Evolutionary conservation across 2,888 invertebrate species (phyloP).

Genomic region (Argynnis bischoffii): DNA sequence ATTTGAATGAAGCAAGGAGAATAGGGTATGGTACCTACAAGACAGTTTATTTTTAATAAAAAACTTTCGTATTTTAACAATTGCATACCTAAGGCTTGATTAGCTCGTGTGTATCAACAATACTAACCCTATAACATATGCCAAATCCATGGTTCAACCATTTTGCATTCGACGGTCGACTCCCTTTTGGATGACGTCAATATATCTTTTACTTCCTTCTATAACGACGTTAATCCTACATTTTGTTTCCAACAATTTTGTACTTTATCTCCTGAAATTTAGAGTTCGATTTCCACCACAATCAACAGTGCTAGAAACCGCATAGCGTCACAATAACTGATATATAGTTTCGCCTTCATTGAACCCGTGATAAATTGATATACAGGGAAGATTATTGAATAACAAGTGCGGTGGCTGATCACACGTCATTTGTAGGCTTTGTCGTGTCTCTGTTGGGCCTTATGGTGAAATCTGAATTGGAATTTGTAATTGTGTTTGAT

Average conservation of each 20-base stretch:
- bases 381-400: constrained; percentile 77
- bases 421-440: constrained; percentile 56
- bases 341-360: constrained; percentile 81
- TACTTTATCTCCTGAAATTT: background rate
- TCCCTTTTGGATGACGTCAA: constrained; percentile 81
- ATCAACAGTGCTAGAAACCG: constrained; percentile 47
- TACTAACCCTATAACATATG: constrained; percentile 79
- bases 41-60: too few species aligned
- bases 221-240: constrained; percentile 44
- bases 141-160: constrained; percentile 80
- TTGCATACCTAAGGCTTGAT: background rate
- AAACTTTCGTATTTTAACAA: background rate
- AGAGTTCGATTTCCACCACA: constrained; percentile 31
- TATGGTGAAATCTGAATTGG: constrained; percentile 52
- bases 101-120: constrained; percentile 57
- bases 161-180: constrained; percentile 78
- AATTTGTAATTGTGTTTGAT: constrained; percentile 50
- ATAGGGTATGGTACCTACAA: too few species aligned
- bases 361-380: constrained; percentile 81
- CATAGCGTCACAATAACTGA: constrained; percentile 62
- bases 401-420: constrained; percentile 73
- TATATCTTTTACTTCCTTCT: constrained; percentile 56
- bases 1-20: too few species aligned
- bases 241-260: constrained; percentile 3
- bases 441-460: constrained; percentile 45